Evolutionary conservation across 2,888 invertebrate genomes (phyloP), one percentile per base, ranked within the genome.

Genomic region (Gymnoscelis rufifasciata): DNA sequence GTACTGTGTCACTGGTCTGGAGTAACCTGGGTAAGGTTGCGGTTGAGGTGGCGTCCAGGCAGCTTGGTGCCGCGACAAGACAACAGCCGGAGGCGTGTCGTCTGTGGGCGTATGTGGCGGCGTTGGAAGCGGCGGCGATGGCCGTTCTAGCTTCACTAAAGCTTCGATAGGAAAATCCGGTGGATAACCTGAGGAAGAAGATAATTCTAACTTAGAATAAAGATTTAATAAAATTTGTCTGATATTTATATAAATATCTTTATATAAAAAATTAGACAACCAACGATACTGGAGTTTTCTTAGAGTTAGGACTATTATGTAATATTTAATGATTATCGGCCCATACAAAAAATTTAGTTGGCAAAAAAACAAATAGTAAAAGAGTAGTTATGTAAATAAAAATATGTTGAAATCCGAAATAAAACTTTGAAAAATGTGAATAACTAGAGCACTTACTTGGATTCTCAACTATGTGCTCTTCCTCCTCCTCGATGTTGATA

Each of bases 71-170:
- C 88, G 72, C 30, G 83, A 82, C 55, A 83, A 71, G 33, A 89
- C 78, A 52, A 89, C 80, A 28, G 89, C 86, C 45, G 87, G 83
- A 64, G 84, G 86, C 68, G 88, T 84, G 71, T 88, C 82, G 83
- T 86, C 93, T 41, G 93, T 93, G 67, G 93, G 93, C 61, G 93
- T 93, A 60, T 92, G 92, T 8, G 93, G 93, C 31, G 93, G 93
- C 57, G 93, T 93, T 57, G 93, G 86, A 60, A 93, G 87, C 45
- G 91, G 91, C 40, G 90, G 90, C 55, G 91, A 90, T 49, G 90
- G 90, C 24, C 88, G 81, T 72, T 91, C 91, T 46, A 90, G 82
- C 69, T 91, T 91, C 56, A 91, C 90, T 66, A 87, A 66, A 47
- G 88, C 88, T 67, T 89, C 90, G 46, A 91, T 88, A 19, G 89